Conservation (phyloP, 2,888 invertebrate species). For the Erebia palarica region DNA sequence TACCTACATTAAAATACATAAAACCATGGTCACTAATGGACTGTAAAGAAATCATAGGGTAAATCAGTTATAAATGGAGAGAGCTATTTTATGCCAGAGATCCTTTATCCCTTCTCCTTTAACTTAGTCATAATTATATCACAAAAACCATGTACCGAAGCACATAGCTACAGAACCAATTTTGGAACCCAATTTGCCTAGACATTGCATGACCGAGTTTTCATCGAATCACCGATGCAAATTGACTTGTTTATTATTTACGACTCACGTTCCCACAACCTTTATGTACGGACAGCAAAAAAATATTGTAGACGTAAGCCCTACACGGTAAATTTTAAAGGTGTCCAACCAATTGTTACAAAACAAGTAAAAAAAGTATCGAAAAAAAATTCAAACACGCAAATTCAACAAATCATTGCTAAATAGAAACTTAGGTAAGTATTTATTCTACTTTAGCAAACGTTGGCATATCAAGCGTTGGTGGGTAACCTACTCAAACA, state of each 20-base stretch:
- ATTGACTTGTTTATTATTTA: slow-evolving; percentile 56
- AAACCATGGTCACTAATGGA: too few species aligned
- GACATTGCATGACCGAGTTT: slow-evolving; percentile 44
- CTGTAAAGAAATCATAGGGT: too few species aligned
- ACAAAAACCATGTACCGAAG: slow-evolving; percentile 2
- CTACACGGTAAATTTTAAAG: neutral
- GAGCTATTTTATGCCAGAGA: neutral
- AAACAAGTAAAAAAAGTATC: neutral
- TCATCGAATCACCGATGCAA: slow-evolving; percentile 54
- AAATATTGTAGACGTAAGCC: slow-evolving; percentile 34
- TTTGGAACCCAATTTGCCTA: slow-evolving; percentile 39
- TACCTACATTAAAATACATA: too few species aligned
- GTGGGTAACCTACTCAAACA: neutral
- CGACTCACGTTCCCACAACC: slow-evolving; percentile 35
- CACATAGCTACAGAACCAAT: slow-evolving; percentile 46
- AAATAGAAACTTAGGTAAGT: too few species aligned
- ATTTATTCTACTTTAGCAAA: too few species aligned
- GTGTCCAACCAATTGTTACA: neutral
- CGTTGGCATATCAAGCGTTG: too few species aligned
- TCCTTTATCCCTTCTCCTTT: neutral
- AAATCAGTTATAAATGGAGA: too few species aligned
- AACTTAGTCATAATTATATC: neutral
- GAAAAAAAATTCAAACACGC: neutral
- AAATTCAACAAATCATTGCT: too few species aligned
- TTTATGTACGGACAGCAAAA: slow-evolving; percentile 34